Conservation (phyloP, 2,113 vertebrate genomes). For the Onychostoma macrolepis region DNA sequence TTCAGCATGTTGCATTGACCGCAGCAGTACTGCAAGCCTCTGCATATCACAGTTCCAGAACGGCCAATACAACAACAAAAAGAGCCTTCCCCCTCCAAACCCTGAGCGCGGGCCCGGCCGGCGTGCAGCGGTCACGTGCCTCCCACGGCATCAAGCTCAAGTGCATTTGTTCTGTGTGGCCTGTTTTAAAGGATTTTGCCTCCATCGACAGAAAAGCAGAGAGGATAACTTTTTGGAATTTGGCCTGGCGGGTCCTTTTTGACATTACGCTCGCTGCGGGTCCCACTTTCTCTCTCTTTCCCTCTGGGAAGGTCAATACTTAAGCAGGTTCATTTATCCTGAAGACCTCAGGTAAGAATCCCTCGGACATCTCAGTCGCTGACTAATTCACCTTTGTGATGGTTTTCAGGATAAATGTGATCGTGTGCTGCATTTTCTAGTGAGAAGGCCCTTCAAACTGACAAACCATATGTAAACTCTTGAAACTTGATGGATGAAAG, state of each 20-base stretch:
- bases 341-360: constrained; percentile 74
- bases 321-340: constrained; percentile 69
- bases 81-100: constrained; percentile 51
- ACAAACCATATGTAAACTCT: background rate
- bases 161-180: constrained; percentile 70
- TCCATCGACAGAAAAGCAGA: constrained; percentile 80
- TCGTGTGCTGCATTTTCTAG: background rate
- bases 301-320: constrained; percentile 66
- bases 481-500: background rate
- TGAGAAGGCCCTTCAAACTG: background rate
- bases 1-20: constrained; percentile 81
- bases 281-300: constrained; percentile 67
- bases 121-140: constrained; percentile 63
- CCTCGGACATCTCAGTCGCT: background rate
- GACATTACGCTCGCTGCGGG: constrained; percentile 67
- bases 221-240: constrained; percentile 82
- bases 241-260: constrained; percentile 74
- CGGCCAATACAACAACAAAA: constrained; percentile 70
- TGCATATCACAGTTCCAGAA: constrained; percentile 80
- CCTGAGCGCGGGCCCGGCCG: background rate
- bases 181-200: constrained; percentile 80
- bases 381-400: background rate
- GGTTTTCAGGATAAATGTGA: background rate
- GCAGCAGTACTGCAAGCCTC: constrained; percentile 74
- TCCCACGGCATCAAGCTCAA: constrained; percentile 62